A percentile compares a stretch with the other conserved stretches of the same genome.
Evolutionary conservation across 2,797 vertebrate genomes (phyloP).

Genomic region (Anisognathus igniventris): DNA sequence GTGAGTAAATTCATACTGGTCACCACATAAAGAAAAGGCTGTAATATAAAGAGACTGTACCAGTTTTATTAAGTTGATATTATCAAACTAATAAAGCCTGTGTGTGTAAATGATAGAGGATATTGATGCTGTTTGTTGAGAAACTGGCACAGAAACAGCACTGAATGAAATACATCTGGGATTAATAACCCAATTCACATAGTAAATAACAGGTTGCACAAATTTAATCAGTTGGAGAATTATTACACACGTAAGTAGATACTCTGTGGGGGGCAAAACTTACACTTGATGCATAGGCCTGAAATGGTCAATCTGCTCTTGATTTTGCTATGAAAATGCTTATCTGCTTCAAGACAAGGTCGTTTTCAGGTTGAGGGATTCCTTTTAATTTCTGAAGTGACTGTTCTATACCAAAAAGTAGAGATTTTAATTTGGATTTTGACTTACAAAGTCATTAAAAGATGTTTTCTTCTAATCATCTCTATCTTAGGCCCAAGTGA

Average conservation of each 20-base stretch:
- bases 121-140: not conserved
- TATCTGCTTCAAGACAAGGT: not conserved
- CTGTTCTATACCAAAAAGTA: not conserved
- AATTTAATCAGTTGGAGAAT: conserved; percentile 22
- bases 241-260: not conserved
- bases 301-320: not conserved
- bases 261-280: not conserved
- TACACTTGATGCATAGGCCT: not conserved
- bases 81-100: conserved; percentile 5
- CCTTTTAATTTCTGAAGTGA: not conserved
- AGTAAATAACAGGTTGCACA: conserved; percentile 41
- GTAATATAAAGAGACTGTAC: not conserved
- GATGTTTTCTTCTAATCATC: not conserved
- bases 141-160: conserved; percentile 13
- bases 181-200: conserved; percentile 17
- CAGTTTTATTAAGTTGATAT: conserved; percentile 4
- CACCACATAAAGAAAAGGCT: not conserved
- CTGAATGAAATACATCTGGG: conserved; percentile 24
- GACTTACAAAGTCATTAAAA: not conserved
- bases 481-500: not conserved
- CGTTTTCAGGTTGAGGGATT: not conserved
- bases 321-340: not conserved
- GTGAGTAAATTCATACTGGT: not conserved
- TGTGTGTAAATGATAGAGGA: conserved; percentile 16
- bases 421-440: not conserved